These are phyloP conservation scores for Sebastes vulpes DNA, from an alignment of 2,797 vertebrate species.

Conservation along the genomic window DNA sequence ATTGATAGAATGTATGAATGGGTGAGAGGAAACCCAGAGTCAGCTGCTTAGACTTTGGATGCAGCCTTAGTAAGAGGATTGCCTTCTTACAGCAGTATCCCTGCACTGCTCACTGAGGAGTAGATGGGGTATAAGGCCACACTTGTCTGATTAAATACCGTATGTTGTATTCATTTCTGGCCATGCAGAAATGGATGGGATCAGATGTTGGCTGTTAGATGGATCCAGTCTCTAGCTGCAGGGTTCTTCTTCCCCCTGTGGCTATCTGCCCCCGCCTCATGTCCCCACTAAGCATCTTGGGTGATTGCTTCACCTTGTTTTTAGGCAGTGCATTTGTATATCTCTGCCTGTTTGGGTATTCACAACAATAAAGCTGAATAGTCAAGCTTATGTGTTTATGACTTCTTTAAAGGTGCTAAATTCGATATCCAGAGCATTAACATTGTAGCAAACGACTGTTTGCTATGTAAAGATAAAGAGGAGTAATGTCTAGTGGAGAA, in stretches of 20 bases:
- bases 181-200: slow-evolving; percentile 19
- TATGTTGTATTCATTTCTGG: slow-evolving; percentile 53
- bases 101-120: slow-evolving; percentile 41
- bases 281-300: slow-evolving; percentile 24
- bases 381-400: not conserved
- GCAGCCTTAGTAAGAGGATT: slow-evolving; percentile 72
- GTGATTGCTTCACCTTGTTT: slow-evolving; percentile 14
- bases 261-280: not conserved
- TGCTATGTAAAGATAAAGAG: no score
- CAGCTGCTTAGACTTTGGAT: slow-evolving; percentile 13
- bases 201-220: slow-evolving; percentile 45
- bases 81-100: slow-evolving; percentile 45
- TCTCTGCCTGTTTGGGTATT: not conserved
- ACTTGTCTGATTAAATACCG: slow-evolving; percentile 47
- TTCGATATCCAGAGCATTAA: no score
- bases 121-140: slow-evolving; percentile 20
- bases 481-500: no score
- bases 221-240: slow-evolving; percentile 41
- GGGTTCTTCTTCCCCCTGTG: slow-evolving; percentile 20
- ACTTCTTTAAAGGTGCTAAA: not conserved
- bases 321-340: not conserved
- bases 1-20: slow-evolving; percentile 30
- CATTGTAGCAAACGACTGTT: no score
- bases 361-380: not conserved
- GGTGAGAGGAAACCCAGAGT: slow-evolving; percentile 13